phyloP scores from a whole-genome alignment of 2,113 vertebrate species.

The Gyps fulvus region DNA sequence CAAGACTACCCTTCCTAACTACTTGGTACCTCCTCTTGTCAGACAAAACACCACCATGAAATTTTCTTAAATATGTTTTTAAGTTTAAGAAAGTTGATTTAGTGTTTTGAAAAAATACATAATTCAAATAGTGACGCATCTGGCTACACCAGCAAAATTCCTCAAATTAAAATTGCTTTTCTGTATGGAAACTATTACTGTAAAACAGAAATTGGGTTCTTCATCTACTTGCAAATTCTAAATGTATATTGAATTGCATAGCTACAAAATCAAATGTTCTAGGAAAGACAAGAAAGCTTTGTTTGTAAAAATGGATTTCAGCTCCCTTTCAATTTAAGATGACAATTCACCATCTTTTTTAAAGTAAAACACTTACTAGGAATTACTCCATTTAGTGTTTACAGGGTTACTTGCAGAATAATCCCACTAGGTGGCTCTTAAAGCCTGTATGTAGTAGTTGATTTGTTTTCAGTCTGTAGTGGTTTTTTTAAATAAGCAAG shows the following conservation, averaged over 20 bases:
- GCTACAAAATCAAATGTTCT: neutral
- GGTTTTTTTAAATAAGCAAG: neutral
- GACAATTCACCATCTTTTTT: neutral
- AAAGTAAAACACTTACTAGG: neutral
- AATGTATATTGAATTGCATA: neutral
- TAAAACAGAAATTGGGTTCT: neutral
- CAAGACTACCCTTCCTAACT: neutral
- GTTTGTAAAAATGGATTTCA: neutral
- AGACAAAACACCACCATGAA: neutral
- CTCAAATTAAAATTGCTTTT: neutral
- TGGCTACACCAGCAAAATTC: neutral
- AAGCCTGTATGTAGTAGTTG: neutral
- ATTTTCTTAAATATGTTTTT: neutral
- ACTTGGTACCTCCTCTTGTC: neutral
- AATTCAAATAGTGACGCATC: neutral
- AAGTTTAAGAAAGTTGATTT: neutral
- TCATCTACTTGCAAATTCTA: neutral
- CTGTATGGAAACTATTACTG: neutral
- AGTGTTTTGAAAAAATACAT: neutral
- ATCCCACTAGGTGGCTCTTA: slow-evolving; percentile 16
- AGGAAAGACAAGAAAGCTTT: neutral
- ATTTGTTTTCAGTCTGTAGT: neutral
- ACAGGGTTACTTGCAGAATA: neutral
- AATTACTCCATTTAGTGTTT: neutral
- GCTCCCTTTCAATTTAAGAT: neutral